Base-by-base conservation (phyloP, 2,797 vertebrate species). In the Falco biarmicus region DNA sequence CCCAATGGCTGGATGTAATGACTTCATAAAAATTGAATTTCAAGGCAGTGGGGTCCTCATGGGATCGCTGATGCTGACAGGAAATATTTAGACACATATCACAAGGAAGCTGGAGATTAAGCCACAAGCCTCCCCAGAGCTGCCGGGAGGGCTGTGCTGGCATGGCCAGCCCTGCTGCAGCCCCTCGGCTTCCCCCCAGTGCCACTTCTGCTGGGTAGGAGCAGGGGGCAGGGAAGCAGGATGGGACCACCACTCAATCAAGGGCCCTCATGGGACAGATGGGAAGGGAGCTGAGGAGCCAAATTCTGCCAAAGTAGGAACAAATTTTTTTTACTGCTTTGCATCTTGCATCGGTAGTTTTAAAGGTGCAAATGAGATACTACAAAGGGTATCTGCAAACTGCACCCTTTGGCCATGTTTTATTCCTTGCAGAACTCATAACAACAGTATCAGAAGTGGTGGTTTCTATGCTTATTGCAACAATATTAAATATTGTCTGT, bases 1-100 rank as follows among this genome's bases (percentile, higher is more conserved):
- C 98, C 65, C 98, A 97, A 3, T 98, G 98, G 87, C 98, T 97
- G 7, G 98, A 98, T 0, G 98, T 99, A 95, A 99, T 99, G 91
- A 99, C 99, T 96, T 99, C 98, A 83, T 99, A 99, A 94, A 99
- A 99, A 97, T 98, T 99, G 97, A 99, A 99, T 61, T 98, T 98
- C 92, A 99, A 97, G 37, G 99, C 99, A 14, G 98, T 97, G 0
- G 98, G 98, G 96, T 99, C 99, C 97, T 99, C 99, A 11, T 99
- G 99, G 89, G 99, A 99, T 97, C 99, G 98, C 94, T 99, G 99
- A 95, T 99, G 99, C 99, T 99, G 95, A 32, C 12, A 60, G 26
- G 84, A 96, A 56, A 86, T 48, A 75, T 54, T 29, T 18, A n/a
- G 69, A 60, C 1, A 8, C 10, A 0, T 13, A 7, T 69, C 59